Evolutionary conservation across 2,797 vertebrate genomes (phyloP).

Genomic region (Cryptoprocta ferox): DNA sequence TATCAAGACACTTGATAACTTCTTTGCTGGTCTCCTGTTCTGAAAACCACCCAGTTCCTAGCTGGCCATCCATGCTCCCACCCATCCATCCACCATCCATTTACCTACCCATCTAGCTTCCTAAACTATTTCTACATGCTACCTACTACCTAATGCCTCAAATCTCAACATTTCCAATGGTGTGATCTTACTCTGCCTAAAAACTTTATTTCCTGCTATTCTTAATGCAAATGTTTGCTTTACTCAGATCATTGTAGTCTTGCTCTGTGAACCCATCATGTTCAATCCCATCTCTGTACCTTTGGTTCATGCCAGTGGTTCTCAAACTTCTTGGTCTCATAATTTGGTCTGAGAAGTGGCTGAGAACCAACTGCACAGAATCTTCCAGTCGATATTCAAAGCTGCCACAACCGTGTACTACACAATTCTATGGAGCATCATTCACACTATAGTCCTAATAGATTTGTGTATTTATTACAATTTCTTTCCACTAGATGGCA

Average conservation of each 20-base stretch:
- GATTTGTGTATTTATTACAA: neutral
- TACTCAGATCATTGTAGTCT: neutral
- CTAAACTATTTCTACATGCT: neutral
- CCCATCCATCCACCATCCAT: neutral
- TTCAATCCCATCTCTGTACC: neutral
- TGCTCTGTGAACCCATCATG: neutral
- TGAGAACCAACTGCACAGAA: neutral
- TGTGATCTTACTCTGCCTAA: neutral
- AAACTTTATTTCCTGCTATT: neutral
- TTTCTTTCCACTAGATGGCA: constrained; percentile 7
- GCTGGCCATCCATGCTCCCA: neutral
- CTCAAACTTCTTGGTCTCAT: neutral
- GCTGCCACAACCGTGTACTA: neutral
- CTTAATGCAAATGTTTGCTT: neutral
- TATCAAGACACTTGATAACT: neutral
- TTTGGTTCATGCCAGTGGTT: neutral
- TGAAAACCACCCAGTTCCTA: neutral
- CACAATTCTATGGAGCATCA: neutral
- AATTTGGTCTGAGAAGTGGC: neutral
- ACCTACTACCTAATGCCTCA: neutral
- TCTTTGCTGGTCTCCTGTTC: neutral
- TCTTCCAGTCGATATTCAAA: neutral
- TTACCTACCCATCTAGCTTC: neutral
- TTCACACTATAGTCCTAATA: neutral
- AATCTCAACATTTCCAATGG: neutral